Conservation (phyloP, 2,888 invertebrate species). For the Idaea biselata region DNA sequence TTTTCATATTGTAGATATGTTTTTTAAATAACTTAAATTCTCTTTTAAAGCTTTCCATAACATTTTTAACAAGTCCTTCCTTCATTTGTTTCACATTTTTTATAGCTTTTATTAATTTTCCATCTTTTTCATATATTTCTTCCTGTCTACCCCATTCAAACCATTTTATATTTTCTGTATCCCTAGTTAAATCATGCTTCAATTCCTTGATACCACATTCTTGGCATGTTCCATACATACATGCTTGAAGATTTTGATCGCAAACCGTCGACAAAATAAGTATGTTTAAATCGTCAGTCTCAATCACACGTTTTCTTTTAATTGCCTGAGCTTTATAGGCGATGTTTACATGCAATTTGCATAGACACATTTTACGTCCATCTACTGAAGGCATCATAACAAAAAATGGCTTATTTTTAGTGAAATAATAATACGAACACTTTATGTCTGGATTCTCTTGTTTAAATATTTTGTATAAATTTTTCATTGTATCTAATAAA, state of each 20-base stretch:
- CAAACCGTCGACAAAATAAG: neutral
- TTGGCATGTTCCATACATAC: neutral
- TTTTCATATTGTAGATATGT: too few relatives aligned
- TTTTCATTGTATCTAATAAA: constrained; percentile 25
- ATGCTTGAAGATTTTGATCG: neutral
- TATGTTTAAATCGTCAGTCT: constrained; percentile 1
- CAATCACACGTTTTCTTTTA: too few relatives aligned
- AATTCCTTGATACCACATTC: constrained; percentile 2
- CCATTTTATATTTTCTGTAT: neutral
- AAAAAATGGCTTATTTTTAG: constrained; percentile 24
- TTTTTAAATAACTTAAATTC: too few relatives aligned
- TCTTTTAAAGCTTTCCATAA: too few relatives aligned
- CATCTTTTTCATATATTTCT: constrained; percentile 2
- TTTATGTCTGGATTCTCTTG: constrained; percentile 19
- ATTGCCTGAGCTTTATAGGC: too few relatives aligned
- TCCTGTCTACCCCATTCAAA: constrained; percentile 1
- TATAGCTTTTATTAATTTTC: too few relatives aligned
- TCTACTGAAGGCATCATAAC: constrained; percentile 21
- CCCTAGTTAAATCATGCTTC: constrained; percentile 2
- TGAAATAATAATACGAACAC: constrained; percentile 28
- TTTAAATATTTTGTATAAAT: constrained; percentile 21
- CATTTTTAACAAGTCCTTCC: too few relatives aligned
- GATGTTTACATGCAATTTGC: constrained; percentile 22
- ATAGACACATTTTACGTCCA: constrained; percentile 26
- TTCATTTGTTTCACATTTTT: too few relatives aligned